Percentiles rank a stretch among this genome's conserved stretches.
Evolutionary conservation across 2,888 invertebrate genomes (phyloP).

Genomic region (Epirrhoe tristata): DNA sequence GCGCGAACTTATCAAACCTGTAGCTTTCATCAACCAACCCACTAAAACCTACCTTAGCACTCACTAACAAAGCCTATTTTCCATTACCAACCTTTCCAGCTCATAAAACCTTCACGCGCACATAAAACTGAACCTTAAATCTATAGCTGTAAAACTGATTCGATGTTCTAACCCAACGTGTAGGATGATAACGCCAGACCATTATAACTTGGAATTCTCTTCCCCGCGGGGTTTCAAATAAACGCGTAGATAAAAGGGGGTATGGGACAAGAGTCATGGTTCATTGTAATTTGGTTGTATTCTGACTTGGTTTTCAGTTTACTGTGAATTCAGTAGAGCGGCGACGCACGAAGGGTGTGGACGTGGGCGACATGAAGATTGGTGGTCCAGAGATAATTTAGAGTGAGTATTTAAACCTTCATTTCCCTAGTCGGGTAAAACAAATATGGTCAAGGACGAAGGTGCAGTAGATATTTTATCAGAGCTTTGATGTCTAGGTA

Average conservation of each 20-base stretch:
- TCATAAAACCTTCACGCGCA: constrained; percentile 11
- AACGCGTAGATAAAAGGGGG: constrained; percentile 57
- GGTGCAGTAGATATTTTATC: neutral
- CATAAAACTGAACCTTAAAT: constrained; percentile 12
- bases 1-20: constrained; percentile 78
- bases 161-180: neutral
- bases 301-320: constrained; percentile 53
- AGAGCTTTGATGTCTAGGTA: no score
- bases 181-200: constrained; percentile 62
- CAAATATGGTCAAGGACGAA: no score
- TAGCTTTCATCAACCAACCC: constrained; percentile 62
- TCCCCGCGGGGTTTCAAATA: constrained; percentile 47
- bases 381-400: constrained; percentile 55
- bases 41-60: constrained; percentile 38
- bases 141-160: neutral
- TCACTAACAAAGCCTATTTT: neutral
- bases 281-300: constrained; percentile 59
- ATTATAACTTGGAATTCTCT: constrained; percentile 52
- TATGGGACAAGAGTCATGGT: constrained; percentile 54
- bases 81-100: neutral
- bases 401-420: constrained; percentile 57
- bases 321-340: constrained; percentile 56
- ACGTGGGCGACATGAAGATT: constrained; percentile 53
- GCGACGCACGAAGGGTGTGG: constrained; percentile 47
- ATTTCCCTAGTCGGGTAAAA: neutral